phyloP scores from a whole-genome alignment of 2,797 vertebrate genomes.

The Acanthopagrus latus region DNA sequence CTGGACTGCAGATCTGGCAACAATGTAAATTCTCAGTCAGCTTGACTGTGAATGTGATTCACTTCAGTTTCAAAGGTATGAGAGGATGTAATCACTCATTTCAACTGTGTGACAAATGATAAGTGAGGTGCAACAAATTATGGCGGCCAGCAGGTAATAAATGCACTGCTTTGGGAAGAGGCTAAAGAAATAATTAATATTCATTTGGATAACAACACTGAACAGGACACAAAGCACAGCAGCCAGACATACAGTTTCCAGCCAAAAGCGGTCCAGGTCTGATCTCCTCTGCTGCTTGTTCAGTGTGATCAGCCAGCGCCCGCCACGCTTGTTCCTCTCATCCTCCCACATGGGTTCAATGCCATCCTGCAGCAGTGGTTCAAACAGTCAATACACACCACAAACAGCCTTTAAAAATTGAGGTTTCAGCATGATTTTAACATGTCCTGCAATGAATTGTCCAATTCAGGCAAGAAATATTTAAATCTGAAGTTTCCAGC shows the following conservation, averaged over 20 bases:
- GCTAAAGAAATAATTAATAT: conserved; percentile 25
- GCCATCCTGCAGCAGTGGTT: conserved; percentile 87
- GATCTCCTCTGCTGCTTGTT: conserved; percentile 96
- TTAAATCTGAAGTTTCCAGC: neutral
- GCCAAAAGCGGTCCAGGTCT: conserved; percentile 99
- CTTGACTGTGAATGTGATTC: neutral
- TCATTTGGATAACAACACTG: conserved; percentile 19
- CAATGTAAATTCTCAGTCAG: too few species aligned
- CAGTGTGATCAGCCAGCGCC: conserved; percentile 97
- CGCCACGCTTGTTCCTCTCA: conserved; percentile 96
- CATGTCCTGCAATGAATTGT: neutral
- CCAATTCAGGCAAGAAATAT: neutral
- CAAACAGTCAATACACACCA: conserved; percentile 45
- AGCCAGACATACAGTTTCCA: conserved; percentile 92
- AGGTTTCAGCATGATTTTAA: conserved; percentile 7
- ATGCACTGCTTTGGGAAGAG: conserved; percentile 10
- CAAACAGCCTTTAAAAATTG: neutral
- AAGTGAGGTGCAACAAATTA: conserved; percentile 29
- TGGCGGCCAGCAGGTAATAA: conserved; percentile 28
- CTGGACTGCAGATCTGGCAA: conserved; percentile 1
- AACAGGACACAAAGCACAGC: neutral
- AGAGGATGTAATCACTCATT: conserved; percentile 24
- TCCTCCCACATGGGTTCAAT: conserved; percentile 99
- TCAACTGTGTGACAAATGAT: conserved; percentile 13
- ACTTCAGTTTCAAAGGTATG: neutral